phyloP scores from a whole-genome alignment of 2,113 vertebrate species.

The Calidris pygmaea region DNA sequence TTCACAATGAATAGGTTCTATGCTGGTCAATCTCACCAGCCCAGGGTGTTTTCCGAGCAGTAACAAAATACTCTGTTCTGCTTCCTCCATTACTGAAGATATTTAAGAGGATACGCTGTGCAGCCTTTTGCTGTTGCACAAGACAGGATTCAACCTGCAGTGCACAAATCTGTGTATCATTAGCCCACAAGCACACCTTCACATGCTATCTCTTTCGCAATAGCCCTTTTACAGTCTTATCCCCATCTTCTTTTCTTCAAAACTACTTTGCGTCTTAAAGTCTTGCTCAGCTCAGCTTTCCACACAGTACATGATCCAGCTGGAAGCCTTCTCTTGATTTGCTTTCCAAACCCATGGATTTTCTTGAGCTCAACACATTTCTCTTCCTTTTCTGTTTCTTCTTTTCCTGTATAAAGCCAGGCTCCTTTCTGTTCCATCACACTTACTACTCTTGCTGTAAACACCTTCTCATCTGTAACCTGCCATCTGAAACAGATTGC shows the following conservation, averaged over 20 bases:
- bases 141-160: not conserved
- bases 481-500: constrained; percentile 32
- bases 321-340: not conserved
- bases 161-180: not conserved
- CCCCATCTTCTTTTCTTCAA: not conserved
- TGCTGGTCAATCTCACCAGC: not conserved
- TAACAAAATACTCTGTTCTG: not conserved
- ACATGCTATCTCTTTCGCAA: not conserved
- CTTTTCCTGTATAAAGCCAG: not conserved
- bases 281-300: not conserved
- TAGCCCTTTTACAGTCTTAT: not conserved
- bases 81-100: not conserved
- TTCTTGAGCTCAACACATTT: not conserved
- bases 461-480: constrained; percentile 38
- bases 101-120: not conserved
- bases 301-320: not conserved
- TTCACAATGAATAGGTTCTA: not conserved
- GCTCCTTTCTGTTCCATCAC: constrained; percentile 13
- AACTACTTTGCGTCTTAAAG: not conserved
- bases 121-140: not conserved
- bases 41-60: not conserved
- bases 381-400: not conserved
- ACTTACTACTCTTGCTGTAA: not conserved
- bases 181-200: not conserved
- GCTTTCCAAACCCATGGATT: not conserved